phyloP scores from a whole-genome alignment of 2,888 invertebrate genomes.

The Rhagophthalmus giganteus region DNA sequence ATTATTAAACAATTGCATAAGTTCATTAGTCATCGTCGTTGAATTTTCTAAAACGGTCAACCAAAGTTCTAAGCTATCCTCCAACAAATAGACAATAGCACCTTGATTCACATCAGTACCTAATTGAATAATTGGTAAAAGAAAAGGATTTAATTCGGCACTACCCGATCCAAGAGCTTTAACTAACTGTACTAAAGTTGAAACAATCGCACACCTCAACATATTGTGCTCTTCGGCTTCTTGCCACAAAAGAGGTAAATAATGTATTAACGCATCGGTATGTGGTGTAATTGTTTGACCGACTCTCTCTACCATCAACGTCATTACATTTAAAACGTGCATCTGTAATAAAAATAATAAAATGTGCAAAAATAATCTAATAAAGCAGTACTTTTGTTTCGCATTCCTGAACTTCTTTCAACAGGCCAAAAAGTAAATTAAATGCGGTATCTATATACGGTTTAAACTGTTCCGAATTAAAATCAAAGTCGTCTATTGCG shows the following conservation, averaged over 20 bases:
- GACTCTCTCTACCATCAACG: constrained; percentile 85
- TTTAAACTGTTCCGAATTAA: constrained; percentile 81
- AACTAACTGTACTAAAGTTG: constrained; percentile 83
- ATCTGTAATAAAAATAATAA: constrained; percentile 60
- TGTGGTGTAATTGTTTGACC: constrained; percentile 74
- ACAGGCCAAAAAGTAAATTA: constrained; percentile 75
- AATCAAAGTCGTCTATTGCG: constrained; percentile 91
- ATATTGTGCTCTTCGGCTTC: constrained; percentile 87
- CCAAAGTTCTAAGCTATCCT: constrained; percentile 93
- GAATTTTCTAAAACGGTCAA: constrained; percentile 79
- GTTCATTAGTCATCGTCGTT: constrained; percentile 64
- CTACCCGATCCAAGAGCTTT: constrained; percentile 67
- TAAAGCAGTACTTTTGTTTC: constrained; percentile 77
- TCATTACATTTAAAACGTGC: constrained; percentile 88
- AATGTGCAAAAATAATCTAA: not conserved
- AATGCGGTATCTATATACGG: constrained; percentile 81
- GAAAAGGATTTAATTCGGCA: constrained; percentile 62
- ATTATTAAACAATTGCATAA: constrained; percentile 75
- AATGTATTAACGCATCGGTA: constrained; percentile 72
- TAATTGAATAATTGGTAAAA: constrained; percentile 53
- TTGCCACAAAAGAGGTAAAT: constrained; percentile 86
- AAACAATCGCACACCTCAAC: constrained; percentile 87
- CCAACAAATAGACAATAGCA: constrained; percentile 85
- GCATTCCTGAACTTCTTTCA: constrained; percentile 87
- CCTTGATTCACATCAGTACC: constrained; percentile 48